Conservation (phyloP, 2,113 vertebrate species). For the Pterocles burchelli region DNA sequence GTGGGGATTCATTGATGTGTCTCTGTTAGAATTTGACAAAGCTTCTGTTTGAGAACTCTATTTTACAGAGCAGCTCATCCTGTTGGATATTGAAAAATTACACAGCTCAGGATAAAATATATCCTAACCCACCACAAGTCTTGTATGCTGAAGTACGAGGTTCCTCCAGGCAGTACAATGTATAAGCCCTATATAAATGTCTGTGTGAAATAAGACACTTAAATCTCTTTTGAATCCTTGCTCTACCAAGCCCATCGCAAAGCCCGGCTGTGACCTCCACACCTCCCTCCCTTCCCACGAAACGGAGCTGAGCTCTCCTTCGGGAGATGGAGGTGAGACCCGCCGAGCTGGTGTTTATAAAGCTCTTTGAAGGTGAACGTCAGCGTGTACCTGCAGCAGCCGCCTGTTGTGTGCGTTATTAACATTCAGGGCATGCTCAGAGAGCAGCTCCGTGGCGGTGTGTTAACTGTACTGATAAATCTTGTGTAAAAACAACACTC, state of each 20-base stretch:
- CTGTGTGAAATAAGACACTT: neutral
- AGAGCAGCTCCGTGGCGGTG: neutral
- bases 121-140: neutral
- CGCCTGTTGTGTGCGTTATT: neutral
- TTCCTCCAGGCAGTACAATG: slow-evolving; percentile 9
- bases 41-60: neutral
- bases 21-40: neutral
- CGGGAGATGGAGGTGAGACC: neutral
- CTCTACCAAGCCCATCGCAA: neutral
- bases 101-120: neutral
- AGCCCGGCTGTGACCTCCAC: fast-evolving
- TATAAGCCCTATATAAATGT: neutral
- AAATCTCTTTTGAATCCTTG: neutral
- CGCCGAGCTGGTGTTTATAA: neutral
- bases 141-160: fast-evolving
- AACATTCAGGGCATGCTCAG: slow-evolving; percentile 36
- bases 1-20: neutral
- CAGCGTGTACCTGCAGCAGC: neutral
- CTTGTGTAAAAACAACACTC: slow-evolving; percentile 58
- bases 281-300: fast-evolving
- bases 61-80: neutral
- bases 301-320: neutral
- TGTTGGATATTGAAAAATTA: neutral
- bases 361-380: neutral
- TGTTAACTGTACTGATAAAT: slow-evolving; percentile 55